Evolutionary conservation across 2,888 invertebrate genomes (phyloP).

Genomic region (Uropetala carovei): DNA sequence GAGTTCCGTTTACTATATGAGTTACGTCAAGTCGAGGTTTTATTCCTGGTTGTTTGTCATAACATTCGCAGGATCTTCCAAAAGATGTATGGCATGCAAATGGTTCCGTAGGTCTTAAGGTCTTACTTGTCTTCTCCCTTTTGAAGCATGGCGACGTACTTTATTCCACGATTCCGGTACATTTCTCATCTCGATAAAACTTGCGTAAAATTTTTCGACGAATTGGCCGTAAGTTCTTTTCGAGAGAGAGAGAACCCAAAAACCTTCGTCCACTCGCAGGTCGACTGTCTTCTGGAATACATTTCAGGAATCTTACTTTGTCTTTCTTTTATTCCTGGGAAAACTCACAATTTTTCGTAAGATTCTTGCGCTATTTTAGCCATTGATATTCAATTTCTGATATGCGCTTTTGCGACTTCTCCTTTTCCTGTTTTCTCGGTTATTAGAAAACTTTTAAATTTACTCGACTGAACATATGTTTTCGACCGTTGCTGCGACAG

Average conservation of each 20-base stretch:
- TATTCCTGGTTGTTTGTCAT: slow-evolving; percentile 24
- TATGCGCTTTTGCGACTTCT: neutral
- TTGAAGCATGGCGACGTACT: neutral
- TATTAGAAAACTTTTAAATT: slow-evolving; percentile 35
- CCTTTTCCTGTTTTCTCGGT: slow-evolving; percentile 8
- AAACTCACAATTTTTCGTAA: neutral
- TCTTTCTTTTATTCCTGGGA: neutral
- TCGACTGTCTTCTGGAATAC: neutral
- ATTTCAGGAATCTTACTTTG: neutral
- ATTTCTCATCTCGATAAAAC: slow-evolving; percentile 29
- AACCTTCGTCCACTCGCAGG: neutral
- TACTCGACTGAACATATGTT: neutral
- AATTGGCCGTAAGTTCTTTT: neutral
- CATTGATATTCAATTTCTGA: slow-evolving; percentile 28
- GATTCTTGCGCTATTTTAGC: neutral
- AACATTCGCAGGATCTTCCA: neutral
- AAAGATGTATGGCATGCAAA: slow-evolving; percentile 10
- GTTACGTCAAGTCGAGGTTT: slow-evolving; percentile 13
- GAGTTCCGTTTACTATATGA: neutral
- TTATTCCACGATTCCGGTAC: neutral
- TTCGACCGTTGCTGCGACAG: slow-evolving; percentile 14
- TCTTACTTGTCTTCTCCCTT: neutral
- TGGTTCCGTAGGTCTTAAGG: neutral
- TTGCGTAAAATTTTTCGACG: slow-evolving; percentile 20
- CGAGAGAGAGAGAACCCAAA: neutral